Evolutionary conservation across 2,888 invertebrate species (phyloP), one percentile per base, ranked within the genome.

Genomic region (Emmelina monodactyla): DNA sequence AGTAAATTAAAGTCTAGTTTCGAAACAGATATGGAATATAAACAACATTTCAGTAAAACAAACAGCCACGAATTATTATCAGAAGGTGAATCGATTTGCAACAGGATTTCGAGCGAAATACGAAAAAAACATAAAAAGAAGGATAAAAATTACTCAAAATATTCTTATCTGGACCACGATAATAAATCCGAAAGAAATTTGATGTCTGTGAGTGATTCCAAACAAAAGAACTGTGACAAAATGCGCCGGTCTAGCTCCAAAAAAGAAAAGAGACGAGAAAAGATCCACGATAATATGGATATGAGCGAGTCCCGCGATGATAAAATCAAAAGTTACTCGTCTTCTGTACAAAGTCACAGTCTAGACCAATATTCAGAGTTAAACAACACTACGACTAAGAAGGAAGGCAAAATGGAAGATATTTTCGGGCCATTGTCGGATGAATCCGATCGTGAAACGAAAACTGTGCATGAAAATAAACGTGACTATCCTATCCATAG

Each of bases 341-440:
- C 53, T 2, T 50, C 12, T 12, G 9, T 14, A 11, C 4, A 7
- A 3, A 13, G 7, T 3, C 5, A 5, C 5, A 19, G 19, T 19
- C 5, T 5, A 5, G 5, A 6, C 9, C 4, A 6, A 28, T 14
- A 14, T 29, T 12, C 12, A 13, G n/a, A 4, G n/a, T n/a, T 3
- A 7, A 13, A 9, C 12, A 14, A 14, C 3, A 13, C 29, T 45
- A 60, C 53, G 35, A 53, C 64, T 1, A 85, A 88, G 49, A 85
- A 89, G 41, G 89, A 89, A 46, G 91, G 87, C 15, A 89, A 91
- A 66, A 90, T 92, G 88, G 91, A 92, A 62, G 92, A 91, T 48
- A 92, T 93, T 41, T 93, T 93, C 66, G 93, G 92, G 0, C 90
- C 92, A 9, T 76, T 92, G 40, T 92, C 93, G 1, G 93, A 91